These are phyloP conservation scores for Aphaenogaster ashmeadi DNA, from an alignment of 1,140 invertebrate species.

Conservation along the genomic window DNA sequence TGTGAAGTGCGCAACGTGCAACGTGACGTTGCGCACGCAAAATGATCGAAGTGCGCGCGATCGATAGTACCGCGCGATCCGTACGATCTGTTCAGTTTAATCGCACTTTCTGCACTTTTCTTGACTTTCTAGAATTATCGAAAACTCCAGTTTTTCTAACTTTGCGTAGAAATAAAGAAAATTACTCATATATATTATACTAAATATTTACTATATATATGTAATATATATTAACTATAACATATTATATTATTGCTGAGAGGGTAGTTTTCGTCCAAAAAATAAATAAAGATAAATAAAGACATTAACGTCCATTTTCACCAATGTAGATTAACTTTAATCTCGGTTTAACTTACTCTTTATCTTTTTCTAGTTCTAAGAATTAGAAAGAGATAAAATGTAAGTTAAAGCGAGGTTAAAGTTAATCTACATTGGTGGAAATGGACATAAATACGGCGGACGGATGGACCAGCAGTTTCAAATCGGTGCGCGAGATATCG, in stretches of 20 bases:
- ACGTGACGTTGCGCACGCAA: slow-evolving; percentile 34
- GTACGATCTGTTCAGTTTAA: neutral
- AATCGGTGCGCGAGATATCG: slow-evolving; percentile 13
- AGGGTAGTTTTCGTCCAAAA: neutral
- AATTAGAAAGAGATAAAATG: too few species aligned
- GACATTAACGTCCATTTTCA: too few species aligned
- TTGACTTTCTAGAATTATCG: neutral
- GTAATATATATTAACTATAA: neutral
- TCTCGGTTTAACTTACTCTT: too few species aligned
- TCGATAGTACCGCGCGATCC: neutral
- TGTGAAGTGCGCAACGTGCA: neutral
- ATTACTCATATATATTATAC: neutral
- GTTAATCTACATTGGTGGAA: too few species aligned
- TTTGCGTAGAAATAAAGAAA: neutral
- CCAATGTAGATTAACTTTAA: too few species aligned
- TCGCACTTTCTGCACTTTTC: neutral
- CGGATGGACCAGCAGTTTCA: neutral
- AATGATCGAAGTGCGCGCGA: neutral
- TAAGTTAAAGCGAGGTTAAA: too few species aligned
- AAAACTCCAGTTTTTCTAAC: neutral
- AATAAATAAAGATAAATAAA: slow-evolving; percentile 8
- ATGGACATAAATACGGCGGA: neutral
- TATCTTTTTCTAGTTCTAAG: too few species aligned
- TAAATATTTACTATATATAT: neutral
- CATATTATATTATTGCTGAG: neutral